Percentiles rank a stretch among this genome's conserved stretches.
Evolutionary conservation across 2,113 vertebrate species (phyloP).

Genomic region (Leucoraja erinaceus): DNA sequence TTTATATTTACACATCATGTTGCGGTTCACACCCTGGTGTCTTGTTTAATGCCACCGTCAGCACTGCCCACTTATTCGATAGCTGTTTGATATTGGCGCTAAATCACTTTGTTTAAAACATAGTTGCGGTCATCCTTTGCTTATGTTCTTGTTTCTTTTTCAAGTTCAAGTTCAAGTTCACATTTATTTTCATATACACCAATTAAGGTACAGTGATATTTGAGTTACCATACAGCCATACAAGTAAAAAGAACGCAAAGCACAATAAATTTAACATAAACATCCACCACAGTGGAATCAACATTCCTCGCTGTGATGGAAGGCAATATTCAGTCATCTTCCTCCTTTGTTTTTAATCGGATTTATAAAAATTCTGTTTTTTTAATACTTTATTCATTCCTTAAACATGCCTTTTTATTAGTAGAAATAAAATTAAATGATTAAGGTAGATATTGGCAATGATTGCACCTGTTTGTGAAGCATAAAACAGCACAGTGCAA

Average conservation of each 20-base stretch:
- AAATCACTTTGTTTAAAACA: not conserved
- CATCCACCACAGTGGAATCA: too few species aligned
- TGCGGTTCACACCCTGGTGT: constrained; percentile 33
- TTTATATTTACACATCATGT: constrained; percentile 34
- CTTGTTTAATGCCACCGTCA: constrained; percentile 27
- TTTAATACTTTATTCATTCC: not conserved
- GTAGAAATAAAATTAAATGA: not conserved
- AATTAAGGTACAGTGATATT: too few species aligned
- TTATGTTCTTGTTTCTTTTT: not conserved
- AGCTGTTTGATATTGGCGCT: not conserved
- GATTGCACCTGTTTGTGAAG: not conserved
- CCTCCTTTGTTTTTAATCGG: not conserved
- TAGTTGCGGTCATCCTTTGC: not conserved
- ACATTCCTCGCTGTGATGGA: too few species aligned
- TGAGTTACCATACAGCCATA: too few species aligned
- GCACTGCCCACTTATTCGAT: constrained; percentile 4
- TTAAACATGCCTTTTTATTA: not conserved
- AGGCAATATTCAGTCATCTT: too few species aligned
- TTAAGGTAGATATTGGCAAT: not conserved
- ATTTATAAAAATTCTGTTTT: not conserved
- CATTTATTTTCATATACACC: too few species aligned
- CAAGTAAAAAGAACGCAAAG: too few species aligned
- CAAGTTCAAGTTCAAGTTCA: too few species aligned
- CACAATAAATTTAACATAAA: too few species aligned
- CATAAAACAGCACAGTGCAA: not conserved